Evolutionary conservation across 2,113 vertebrate species (phyloP).

Genomic region (Hyperoodon ampullatus): DNA sequence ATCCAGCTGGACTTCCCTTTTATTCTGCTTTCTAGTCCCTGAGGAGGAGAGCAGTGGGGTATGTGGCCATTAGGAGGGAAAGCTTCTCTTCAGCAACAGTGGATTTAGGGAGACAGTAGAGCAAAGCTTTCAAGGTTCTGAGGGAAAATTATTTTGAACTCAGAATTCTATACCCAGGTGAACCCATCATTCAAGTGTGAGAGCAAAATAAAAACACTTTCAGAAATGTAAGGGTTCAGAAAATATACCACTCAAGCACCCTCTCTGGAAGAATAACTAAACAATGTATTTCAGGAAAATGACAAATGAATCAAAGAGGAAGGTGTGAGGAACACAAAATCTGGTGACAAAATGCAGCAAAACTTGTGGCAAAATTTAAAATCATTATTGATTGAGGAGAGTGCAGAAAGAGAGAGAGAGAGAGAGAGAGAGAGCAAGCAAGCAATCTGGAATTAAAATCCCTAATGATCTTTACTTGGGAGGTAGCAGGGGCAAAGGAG

Average conservation of each 20-base stretch:
- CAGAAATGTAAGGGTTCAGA: conserved; percentile 23
- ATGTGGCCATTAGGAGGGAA: background rate
- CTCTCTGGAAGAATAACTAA: conserved; percentile 24
- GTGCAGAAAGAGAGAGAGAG: background rate
- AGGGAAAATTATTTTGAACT: conserved; percentile 45
- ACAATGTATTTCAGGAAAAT: background rate
- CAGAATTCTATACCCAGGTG: conserved; percentile 3
- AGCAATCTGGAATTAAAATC: background rate
- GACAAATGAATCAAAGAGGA: conserved; percentile 18
- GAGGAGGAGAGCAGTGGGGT: background rate
- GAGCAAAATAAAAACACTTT: conserved; percentile 57
- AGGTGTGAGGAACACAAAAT: background rate
- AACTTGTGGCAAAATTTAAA: conserved; percentile 1
- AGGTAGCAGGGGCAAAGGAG: background rate
- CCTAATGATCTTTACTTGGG: background rate
- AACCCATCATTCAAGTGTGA: conserved; percentile 32
- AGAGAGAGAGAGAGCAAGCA: too few species aligned
- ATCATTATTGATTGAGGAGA: background rate
- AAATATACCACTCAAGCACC: background rate
- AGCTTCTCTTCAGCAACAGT: background rate
- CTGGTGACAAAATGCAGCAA: background rate
- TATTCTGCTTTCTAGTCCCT: background rate
- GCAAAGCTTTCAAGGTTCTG: conserved; percentile 19
- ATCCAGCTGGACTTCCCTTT: background rate
- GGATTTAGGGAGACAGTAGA: background rate